Percentiles rank a stretch among this genome's conserved stretches.
Evolutionary conservation across 2,113 vertebrate species (phyloP).

Genomic region (Aegithalos caudatus): DNA sequence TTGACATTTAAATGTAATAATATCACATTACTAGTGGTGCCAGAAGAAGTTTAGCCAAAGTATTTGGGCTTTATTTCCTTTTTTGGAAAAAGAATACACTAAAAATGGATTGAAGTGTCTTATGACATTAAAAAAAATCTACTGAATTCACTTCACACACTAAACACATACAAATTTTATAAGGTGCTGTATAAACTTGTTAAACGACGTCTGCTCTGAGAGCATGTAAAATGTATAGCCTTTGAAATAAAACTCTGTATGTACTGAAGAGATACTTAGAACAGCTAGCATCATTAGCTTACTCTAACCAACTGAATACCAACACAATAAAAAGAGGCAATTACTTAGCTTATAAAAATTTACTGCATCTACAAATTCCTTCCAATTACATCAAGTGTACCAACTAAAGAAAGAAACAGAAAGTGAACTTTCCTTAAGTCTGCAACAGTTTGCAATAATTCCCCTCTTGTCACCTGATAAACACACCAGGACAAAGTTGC

Average conservation of each 20-base stretch:
- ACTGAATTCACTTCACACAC: not conserved
- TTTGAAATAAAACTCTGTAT: not conserved
- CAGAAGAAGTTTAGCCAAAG: slow-evolving; percentile 32
- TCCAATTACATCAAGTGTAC: not conserved
- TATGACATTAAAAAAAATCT: not conserved
- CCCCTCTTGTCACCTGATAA: not conserved
- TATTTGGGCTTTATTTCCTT: slow-evolving; percentile 10
- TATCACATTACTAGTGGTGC: not conserved
- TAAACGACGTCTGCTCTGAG: not conserved
- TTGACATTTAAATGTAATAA: slow-evolving; percentile 1
- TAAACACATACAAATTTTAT: slow-evolving; percentile 16
- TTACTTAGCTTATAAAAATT: slow-evolving; percentile 11
- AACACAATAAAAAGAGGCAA: not conserved
- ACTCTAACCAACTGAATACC: not conserved
- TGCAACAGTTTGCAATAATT: not conserved
- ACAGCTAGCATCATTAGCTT: not conserved
- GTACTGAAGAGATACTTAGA: not conserved
- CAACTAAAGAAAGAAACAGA: not conserved
- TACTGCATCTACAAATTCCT: not conserved
- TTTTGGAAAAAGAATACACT: not conserved
- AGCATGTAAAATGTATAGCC: not conserved
- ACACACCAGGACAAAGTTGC: not conserved
- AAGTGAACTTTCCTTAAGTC: not conserved
- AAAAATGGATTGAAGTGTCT: not conserved
- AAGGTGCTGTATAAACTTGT: not conserved